Evolutionary conservation across 1,140 invertebrate species (phyloP), one percentile per base, ranked within the genome.

Genomic region (Magallana angulata): DNA sequence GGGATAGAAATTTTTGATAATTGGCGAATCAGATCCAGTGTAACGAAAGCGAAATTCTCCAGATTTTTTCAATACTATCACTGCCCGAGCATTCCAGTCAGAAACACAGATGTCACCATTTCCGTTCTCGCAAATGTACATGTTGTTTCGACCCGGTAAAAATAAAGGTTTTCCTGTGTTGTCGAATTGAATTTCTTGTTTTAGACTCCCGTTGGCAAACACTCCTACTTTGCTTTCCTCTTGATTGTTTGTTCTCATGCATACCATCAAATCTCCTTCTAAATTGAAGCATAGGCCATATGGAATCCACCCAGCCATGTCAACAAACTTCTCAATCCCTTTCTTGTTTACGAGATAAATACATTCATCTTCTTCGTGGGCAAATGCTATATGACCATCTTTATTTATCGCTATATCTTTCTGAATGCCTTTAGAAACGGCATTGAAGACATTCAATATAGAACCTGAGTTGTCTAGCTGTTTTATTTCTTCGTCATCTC

Each of bases 61-160:
- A 4, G 80, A 57, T 57, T 82, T 58, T 7, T 82, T 18, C 16
- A 48, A 12, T 6, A 82, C 80, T 14, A 82, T 8, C 5, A 82
- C 80, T 9, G 48, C 57, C 3, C 12, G 30, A 48, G 48, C 80
- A 16, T 58, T 82, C 80, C 80, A 57, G 80, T 82, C 80, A 6
- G 80, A 57, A 8, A 82, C 80, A 16, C 80, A 82, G 14, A 82
- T 82, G 16, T 82, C 80, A 14, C 80, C 36, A 14, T 82, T 82
- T 82, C 57, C 48, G 18, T 82, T 82, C 57, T 82, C 80, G 18
- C 18, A 30, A 11, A 71, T 71, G 12, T 71, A 71, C 68, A 71
- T 71, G 18, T 71, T 71, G 68, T 71, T 71, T 30, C 68, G 68
- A 30, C 68, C 18, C 8, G 36, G 8, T n/a, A 30, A 58, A 58